Evolutionary conservation across 2,797 vertebrate genomes (phyloP).

Genomic region (Stomatorhinus walkeri): DNA sequence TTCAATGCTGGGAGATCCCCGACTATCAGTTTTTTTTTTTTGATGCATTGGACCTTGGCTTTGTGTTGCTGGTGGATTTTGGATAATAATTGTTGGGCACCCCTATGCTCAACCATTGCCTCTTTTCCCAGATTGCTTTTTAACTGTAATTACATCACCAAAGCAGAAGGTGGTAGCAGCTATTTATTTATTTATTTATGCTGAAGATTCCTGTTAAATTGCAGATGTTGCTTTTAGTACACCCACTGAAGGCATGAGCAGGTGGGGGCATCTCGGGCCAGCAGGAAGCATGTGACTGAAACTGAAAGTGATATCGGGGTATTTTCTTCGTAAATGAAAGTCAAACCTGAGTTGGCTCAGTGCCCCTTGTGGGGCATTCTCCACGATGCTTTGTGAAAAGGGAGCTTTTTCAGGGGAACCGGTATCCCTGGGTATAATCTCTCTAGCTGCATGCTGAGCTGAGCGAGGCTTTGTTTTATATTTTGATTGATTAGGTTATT

Average conservation of each 20-base stretch:
- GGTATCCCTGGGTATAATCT: neutral
- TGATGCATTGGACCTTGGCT: neutral
- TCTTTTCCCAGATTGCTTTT: neutral
- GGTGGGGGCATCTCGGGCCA: neutral
- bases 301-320: constrained; percentile 38
- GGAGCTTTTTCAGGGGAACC: neutral
- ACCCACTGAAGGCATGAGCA: neutral
- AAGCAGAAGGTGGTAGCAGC: constrained; percentile 44
- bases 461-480: neutral
- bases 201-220: neutral
- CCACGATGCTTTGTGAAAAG: neutral
- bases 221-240: neutral
- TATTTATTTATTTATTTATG: neutral
- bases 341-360: constrained; percentile 24
- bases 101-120: neutral
- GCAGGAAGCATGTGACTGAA: constrained; percentile 39
- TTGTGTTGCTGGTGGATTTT: neutral
- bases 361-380: neutral
- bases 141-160: constrained; percentile 12
- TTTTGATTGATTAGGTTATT: neutral
- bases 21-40: neutral
- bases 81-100: neutral
- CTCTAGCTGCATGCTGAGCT: neutral
- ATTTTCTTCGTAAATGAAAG: constrained; percentile 55
- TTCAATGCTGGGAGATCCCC: neutral